Evolutionary conservation across 1,140 invertebrate species (phyloP).

Genomic region (Panonychus citri): DNA sequence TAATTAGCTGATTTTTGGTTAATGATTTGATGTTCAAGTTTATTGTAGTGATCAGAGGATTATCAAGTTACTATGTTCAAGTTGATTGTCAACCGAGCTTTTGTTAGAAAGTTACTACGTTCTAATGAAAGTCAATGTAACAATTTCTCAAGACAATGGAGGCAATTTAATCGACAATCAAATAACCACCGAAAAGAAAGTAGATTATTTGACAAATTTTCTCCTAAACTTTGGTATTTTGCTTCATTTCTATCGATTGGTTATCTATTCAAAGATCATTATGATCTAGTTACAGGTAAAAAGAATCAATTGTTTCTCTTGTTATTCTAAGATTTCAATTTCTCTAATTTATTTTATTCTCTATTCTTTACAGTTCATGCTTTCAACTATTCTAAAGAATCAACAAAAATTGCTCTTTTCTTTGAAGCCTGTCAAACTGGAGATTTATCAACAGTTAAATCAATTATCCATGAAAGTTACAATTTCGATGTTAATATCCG

Average conservation of each 20-base stretch:
- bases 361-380: not conserved
- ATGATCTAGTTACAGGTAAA: not conserved
- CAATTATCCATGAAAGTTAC: not conserved
- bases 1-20: too few relatives aligned
- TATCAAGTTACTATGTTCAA: too few relatives aligned
- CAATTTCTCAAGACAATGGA: too few relatives aligned
- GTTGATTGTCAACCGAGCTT: too few relatives aligned
- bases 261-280: not conserved
- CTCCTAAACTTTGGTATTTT: not conserved
- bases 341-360: not conserved
- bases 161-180: not conserved
- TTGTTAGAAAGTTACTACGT: too few relatives aligned
- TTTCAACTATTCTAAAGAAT: not conserved
- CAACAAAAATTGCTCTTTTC: not conserved
- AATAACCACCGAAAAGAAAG: not conserved
- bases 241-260: not conserved
- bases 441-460: not conserved
- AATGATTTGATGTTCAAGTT: too few relatives aligned
- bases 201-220: not conserved
- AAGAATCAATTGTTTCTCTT: not conserved
- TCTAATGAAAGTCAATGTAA: too few relatives aligned
- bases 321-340: not conserved
- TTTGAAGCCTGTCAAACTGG: not conserved
- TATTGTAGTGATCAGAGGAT: too few relatives aligned
- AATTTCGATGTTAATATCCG: not conserved